Evolutionary conservation across 1,140 invertebrate species (phyloP).

Genomic region (Euschistus heros): DNA sequence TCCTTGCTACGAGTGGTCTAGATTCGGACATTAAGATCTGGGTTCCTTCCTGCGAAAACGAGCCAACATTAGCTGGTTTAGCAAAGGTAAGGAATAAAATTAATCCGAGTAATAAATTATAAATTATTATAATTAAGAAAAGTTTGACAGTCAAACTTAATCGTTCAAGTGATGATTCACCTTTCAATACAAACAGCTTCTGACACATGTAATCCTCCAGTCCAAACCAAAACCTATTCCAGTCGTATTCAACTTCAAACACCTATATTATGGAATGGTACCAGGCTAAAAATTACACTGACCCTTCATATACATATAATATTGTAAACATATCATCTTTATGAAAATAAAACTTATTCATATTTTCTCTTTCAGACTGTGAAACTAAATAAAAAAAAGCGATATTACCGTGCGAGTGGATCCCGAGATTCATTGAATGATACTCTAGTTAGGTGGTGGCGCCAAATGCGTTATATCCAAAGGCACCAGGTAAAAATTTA

Average conservation of each 20-base stretch:
- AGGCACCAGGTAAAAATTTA: neutral
- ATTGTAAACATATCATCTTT: neutral
- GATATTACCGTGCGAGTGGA: neutral
- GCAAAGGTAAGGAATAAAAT: slow-evolving; percentile 36
- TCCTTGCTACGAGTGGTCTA: slow-evolving; percentile 81
- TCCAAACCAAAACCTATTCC: too few relatives aligned
- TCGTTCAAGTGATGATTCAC: too few relatives aligned
- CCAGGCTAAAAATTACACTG: too few relatives aligned
- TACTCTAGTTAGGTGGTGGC: neutral
- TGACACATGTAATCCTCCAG: too few relatives aligned
- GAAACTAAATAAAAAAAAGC: neutral
- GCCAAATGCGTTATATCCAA: neutral
- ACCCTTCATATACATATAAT: too few relatives aligned
- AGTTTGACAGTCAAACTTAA: too few relatives aligned
- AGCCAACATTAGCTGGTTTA: slow-evolving; percentile 42
- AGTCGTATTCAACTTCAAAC: too few relatives aligned
- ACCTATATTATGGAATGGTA: too few relatives aligned
- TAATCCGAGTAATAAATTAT: too few relatives aligned
- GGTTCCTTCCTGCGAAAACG: slow-evolving; percentile 58
- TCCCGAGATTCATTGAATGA: neutral
- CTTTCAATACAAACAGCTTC: too few relatives aligned
- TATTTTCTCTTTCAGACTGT: neutral
- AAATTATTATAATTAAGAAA: too few relatives aligned
- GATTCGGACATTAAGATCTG: slow-evolving; percentile 91
- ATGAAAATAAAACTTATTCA: neutral